Conservation (phyloP, 2,113 vertebrate genomes). For the Chamaea fasciata region DNA sequence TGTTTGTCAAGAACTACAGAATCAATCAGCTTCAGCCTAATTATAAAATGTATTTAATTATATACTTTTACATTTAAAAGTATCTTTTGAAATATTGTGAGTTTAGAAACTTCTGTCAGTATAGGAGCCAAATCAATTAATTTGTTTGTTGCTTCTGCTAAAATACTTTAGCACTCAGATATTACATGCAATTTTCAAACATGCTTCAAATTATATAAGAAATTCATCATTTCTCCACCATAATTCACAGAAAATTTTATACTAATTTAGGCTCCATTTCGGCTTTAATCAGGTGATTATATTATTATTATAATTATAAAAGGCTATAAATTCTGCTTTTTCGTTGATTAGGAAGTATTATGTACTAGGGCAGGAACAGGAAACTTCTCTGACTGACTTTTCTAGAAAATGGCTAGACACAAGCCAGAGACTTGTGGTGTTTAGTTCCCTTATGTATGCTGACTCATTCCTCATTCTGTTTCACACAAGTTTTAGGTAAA, state of each 20-base stretch:
- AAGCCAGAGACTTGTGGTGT: not conserved
- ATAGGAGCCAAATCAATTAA: not conserved
- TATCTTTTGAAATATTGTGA: not conserved
- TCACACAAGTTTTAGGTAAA: not conserved
- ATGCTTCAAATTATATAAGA: not conserved
- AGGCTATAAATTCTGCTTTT: not conserved
- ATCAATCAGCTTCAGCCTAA: not conserved
- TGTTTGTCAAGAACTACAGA: not conserved
- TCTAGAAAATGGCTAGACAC: not conserved
- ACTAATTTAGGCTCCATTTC: not conserved
- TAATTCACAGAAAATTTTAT: not conserved
- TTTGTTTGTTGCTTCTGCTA: not conserved
- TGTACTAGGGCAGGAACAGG: not conserved
- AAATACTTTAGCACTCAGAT: not conserved
- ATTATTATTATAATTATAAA: not conserved
- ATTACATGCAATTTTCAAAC: not conserved
- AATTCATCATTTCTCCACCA: not conserved
- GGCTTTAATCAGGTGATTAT: not conserved
- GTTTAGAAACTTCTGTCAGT: not conserved
- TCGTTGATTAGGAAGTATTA: not conserved
- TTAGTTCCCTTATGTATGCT: not conserved
- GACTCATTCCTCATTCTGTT: not conserved
- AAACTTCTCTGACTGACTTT: not conserved
- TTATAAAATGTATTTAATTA: not conserved
- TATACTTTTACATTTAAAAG: not conserved